Evolutionary conservation across 1,140 invertebrate genomes (phyloP).

Genomic region (Melipona quadrifasciata): DNA sequence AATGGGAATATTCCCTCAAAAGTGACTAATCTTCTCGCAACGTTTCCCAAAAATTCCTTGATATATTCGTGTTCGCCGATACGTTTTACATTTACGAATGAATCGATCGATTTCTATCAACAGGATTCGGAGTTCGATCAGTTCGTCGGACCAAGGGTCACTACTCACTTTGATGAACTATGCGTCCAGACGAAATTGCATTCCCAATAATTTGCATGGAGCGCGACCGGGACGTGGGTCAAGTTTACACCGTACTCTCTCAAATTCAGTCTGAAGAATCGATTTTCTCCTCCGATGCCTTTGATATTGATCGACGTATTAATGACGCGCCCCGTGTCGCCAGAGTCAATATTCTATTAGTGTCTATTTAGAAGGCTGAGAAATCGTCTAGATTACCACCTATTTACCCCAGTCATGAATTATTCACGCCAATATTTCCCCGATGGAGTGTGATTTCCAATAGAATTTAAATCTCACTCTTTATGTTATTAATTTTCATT

Average conservation of each 20-base stretch:
- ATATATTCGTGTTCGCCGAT: neutral
- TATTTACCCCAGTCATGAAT: too few relatives aligned
- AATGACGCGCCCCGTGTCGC: neutral
- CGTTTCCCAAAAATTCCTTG: neutral
- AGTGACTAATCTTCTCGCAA: too few relatives aligned
- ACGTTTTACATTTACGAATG: neutral
- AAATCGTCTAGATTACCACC: neutral
- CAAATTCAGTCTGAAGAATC: neutral
- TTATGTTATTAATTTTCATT: neutral
- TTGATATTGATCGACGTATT: neutral
- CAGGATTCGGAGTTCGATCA: neutral
- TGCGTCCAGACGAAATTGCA: conserved; percentile 11
- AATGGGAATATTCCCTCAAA: too few relatives aligned
- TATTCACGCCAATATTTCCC: too few relatives aligned
- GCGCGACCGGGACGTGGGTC: neutral
- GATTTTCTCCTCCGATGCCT: neutral
- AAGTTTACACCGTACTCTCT: neutral
- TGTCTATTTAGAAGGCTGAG: neutral
- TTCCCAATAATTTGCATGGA: conserved; percentile 43
- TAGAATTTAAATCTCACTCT: neutral
- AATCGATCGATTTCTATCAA: conserved; percentile 21
- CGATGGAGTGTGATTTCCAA: too few relatives aligned
- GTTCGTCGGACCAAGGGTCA: neutral
- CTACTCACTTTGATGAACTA: conserved; percentile 18
- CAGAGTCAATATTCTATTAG: neutral